Conservation (phyloP, 2,888 invertebrate species). For the Nomada fabriciana region DNA sequence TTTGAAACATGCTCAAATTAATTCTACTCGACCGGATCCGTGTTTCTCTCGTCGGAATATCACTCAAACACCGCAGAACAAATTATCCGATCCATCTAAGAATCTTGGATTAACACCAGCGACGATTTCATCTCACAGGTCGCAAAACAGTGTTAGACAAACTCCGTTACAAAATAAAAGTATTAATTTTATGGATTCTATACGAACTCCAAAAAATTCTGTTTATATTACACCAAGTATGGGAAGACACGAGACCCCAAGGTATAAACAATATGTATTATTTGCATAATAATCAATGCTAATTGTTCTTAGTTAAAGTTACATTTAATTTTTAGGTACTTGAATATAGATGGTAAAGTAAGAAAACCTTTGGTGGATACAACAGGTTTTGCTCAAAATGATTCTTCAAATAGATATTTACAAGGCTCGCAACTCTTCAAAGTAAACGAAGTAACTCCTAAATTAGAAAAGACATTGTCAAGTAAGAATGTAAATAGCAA, state of each 20-base stretch:
- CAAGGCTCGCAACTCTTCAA: slow-evolving; percentile 60
- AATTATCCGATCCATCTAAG: slow-evolving; percentile 63
- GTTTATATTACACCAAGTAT: slow-evolving; percentile 57
- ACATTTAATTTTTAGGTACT: slow-evolving; percentile 64
- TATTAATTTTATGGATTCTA: slow-evolving; percentile 51
- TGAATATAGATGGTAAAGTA: slow-evolving; percentile 61
- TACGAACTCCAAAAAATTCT: slow-evolving; percentile 66
- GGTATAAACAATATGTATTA: slow-evolving; percentile 52
- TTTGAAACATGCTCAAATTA: slow-evolving; percentile 72
- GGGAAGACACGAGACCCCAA: slow-evolving; percentile 65
- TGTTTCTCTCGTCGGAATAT: slow-evolving; percentile 77
- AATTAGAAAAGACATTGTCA: slow-evolving; percentile 7
- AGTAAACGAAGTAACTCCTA: slow-evolving; percentile 57
- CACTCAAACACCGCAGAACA: slow-evolving; percentile 78
- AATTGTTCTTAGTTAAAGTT: slow-evolving; percentile 14
- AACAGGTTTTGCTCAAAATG: slow-evolving; percentile 27
- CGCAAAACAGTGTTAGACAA: slow-evolving; percentile 67
- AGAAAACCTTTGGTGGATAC: slow-evolving; percentile 79
- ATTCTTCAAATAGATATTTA: slow-evolving; percentile 34
- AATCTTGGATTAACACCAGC: slow-evolving; percentile 75
- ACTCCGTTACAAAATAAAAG: slow-evolving; percentile 73
- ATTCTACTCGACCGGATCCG: slow-evolving; percentile 72
- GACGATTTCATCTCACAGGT: slow-evolving; percentile 74
- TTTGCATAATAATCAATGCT: background rate
- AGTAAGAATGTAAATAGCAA: slow-evolving; percentile 20